phyloP scores from a whole-genome alignment of 1,140 invertebrate species.

The Lordiphosa mommai region DNA sequence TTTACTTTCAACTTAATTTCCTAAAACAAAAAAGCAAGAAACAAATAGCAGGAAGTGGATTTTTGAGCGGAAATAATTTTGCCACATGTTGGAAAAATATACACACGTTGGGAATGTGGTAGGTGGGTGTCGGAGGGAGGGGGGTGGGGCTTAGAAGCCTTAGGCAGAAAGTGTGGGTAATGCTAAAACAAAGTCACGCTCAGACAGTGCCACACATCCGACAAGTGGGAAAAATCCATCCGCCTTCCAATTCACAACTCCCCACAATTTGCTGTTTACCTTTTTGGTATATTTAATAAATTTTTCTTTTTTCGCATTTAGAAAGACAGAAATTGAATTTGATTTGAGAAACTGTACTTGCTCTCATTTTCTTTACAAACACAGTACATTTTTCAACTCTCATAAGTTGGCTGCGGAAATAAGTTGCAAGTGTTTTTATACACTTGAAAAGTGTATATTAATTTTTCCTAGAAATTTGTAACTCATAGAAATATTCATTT shows the following conservation, averaged over 20 bases:
- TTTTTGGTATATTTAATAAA: neutral
- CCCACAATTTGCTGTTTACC: too few relatives aligned
- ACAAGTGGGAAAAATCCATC: conserved; percentile 43
- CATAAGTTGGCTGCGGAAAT: too few relatives aligned
- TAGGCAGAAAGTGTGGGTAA: conserved; percentile 3
- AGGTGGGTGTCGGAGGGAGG: neutral
- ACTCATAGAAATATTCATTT: too few relatives aligned
- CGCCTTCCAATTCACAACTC: conserved; percentile 13
- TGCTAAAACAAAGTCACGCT: conserved; percentile 45
- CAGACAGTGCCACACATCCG: conserved; percentile 14
- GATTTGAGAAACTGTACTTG: too few relatives aligned
- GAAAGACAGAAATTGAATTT: too few relatives aligned
- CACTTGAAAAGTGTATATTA: too few relatives aligned
- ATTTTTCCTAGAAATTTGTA: too few relatives aligned
- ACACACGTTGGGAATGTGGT: conserved; percentile 17
- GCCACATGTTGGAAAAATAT: conserved; percentile 65
- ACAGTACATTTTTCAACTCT: too few relatives aligned
- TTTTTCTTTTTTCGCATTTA: too few relatives aligned
- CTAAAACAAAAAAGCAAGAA: conserved; percentile 35
- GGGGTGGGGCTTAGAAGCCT: neutral
- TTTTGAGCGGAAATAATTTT: conserved; percentile 74
- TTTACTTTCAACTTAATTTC: conserved; percentile 53
- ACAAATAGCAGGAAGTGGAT: conserved; percentile 55
- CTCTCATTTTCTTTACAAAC: too few relatives aligned
- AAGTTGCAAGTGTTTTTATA: too few relatives aligned